Percentiles rank a stretch among this genome's conserved stretches.
Conservation (phyloP, 1,140 invertebrate species). For the Penaeus chinensis region DNA sequence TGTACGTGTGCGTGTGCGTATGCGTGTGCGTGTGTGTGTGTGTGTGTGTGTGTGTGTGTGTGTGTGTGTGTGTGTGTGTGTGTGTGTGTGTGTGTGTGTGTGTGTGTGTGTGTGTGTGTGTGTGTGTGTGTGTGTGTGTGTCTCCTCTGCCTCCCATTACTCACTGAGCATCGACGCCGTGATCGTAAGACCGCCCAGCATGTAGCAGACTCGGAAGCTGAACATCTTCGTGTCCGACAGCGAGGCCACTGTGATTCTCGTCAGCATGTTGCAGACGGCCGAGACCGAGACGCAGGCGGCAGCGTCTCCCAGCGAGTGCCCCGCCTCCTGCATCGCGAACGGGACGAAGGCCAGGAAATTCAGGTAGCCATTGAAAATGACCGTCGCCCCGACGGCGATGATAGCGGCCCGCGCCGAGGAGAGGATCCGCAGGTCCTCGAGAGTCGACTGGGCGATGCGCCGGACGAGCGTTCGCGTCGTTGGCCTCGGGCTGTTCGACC, state of each 20-base stretch:
- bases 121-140: no score
- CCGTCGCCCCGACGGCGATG: not conserved
- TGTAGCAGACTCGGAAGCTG: not conserved
- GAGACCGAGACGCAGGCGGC: slow-evolving; percentile 23
- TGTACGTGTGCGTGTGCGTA: no score
- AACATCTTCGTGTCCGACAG: slow-evolving; percentile 9
- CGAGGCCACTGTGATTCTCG: not conserved
- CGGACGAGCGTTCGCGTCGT: not conserved
- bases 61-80: no score
- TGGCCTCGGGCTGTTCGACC: not conserved
- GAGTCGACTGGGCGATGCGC: not conserved
- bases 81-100: no score
- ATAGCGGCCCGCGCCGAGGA: not conserved
- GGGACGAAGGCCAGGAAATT: slow-evolving; percentile 29
- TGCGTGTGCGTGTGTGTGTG: no score
- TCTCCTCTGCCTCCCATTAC: not conserved
- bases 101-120: no score
- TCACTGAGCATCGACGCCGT: slow-evolving; percentile 12
- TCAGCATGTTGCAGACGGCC: slow-evolving; percentile 31
- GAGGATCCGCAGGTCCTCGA: not conserved
- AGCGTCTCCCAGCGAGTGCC: not conserved
- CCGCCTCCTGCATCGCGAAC: slow-evolving; percentile 18
- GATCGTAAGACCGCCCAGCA: slow-evolving; percentile 4
- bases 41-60: no score
- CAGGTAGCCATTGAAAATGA: slow-evolving; percentile 12